Base-by-base conservation (phyloP, 2,113 vertebrate genomes). In the Channa argus region DNA sequence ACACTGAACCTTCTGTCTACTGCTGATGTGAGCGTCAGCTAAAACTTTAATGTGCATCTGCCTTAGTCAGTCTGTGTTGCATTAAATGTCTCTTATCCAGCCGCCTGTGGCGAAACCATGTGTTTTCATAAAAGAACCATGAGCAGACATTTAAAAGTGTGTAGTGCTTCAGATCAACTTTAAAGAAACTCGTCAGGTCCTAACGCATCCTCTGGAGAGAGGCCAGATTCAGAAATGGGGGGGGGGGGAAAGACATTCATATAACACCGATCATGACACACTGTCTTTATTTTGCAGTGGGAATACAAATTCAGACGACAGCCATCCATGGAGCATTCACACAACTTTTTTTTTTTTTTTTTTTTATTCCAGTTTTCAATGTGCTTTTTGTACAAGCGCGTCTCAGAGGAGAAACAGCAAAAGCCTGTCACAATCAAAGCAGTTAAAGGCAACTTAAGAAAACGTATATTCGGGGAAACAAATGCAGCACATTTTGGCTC, bases 231-330 rank as follows among this genome's bases (percentile, higher is more conserved):
- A 14, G 58, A 43, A 62, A 8, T n/a, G n/a, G n/a, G n/a, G n/a
- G n/a, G n/a, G n/a, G n/a, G n/a, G n/a, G n/a, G n/a, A n/a, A n/a
- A n/a, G n/a, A n/a, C n/a, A n/a, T 15, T 5, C 45, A 50, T 62
- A 56, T 39, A 46, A 36, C 74, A 71, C 54, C 5, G 60, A 68
- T 86, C 45, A 60, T 84, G 82, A 91, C 88, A 77, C 80, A 60
- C 39, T 8, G 75, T 90, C 86, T 93, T 93, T 94, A 93, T 91
- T 93, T 82, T 79, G 77, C 79, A 79, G 75, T 84, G 86, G 79
- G 86, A 88, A 91, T 89, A 91, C 78, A 92, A 93, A 92, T 73
- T 71, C 62, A 81, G 81, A 77, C 88, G 83, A 84, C 86, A 85
- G 65, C 84, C 66, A 80, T 79, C 80, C 86, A 79, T 45, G 78